Evolutionary conservation across 2,797 vertebrate species (phyloP), one percentile per base, ranked within the genome.

Genomic region (Lepus townsendii): DNA sequence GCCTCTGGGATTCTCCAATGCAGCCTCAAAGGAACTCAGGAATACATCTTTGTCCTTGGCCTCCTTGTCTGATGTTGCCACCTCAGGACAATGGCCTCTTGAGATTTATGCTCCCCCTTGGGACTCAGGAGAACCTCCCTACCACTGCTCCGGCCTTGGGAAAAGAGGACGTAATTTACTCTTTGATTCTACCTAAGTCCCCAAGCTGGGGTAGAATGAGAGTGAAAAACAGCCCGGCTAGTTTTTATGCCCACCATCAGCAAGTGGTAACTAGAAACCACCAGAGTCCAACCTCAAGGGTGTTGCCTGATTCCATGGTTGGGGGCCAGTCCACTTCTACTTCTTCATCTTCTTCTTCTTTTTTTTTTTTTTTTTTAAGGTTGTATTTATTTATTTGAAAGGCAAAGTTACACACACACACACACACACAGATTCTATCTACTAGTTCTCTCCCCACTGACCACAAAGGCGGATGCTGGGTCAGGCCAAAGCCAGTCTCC

Each of bases 101-200:
- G 32, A 83, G 35, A 83, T 0, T 60, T 26, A 27, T 35, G 42
- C 10, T 68, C 11, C 32, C 60, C 27, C 52, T 63, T 50, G 22
- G 11, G 27, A 83, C 38, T 32, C 5, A 38, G 7, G 35, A 52
- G 38, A 30, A 62, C 30, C 72, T 26, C 54, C 30, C 38, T 82
- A 60, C 24, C 20, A 80, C 26, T 1, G 8, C 22, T 68, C 38
- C 65, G 26, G 6, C 54, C n/a, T 88, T 63, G 65, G 50, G n/a
- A 85, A n/a, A 93, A 93, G 27, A 93, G 42, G 52, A 96, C 6
- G 42, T 14, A 82, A 7, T 85, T 85, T 90, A 11, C 50, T 72
- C 38, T 19, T 68, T 62, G n/a, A 26, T 11, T 88, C 35, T 76
- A 76, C 16, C n/a, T 60, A 68, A 27, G 82, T 63, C 12, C 26